Evolutionary conservation across 64 coral and sea anemone genomes (phyloP).

Genomic region (Montipora sp.): DNA sequence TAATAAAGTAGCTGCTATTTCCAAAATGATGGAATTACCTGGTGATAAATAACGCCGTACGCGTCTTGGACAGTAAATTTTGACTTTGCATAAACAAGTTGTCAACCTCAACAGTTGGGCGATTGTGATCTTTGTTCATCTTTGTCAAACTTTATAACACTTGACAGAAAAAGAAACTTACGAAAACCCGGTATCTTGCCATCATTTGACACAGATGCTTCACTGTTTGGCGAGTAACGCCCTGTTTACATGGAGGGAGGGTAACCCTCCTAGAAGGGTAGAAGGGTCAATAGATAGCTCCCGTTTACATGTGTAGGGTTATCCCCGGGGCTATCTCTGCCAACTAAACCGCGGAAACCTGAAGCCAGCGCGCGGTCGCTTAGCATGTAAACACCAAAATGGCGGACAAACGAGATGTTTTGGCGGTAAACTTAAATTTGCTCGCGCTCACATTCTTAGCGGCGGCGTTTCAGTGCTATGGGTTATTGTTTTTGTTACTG

Average conservation of each 20-base stretch:
- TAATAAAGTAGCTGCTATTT: too few relatives aligned
- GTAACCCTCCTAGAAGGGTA: slow-evolving; percentile 10
- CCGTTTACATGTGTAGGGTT: slow-evolving; percentile 10
- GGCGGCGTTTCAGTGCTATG: slow-evolving; percentile 34
- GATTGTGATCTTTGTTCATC: too few relatives aligned
- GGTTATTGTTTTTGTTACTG: slow-evolving; percentile 34
- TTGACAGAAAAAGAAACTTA: too few relatives aligned
- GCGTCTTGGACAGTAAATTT: too few relatives aligned
- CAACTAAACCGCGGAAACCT: background rate
- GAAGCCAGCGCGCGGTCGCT: background rate
- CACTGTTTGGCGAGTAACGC: background rate
- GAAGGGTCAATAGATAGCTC: slow-evolving; percentile 4
- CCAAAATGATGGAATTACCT: too few relatives aligned
- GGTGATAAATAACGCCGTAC: too few relatives aligned
- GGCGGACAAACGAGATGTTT: slow-evolving; percentile 5
- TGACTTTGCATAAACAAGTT: too few relatives aligned
- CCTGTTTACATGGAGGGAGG: slow-evolving; percentile 5
- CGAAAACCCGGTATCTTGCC: too few relatives aligned
- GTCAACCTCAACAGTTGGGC: too few relatives aligned
- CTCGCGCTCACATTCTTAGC: background rate
- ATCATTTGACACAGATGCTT: too few relatives aligned
- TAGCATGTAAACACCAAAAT: slow-evolving; percentile 21
- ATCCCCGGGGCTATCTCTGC: background rate
- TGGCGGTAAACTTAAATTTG: slow-evolving; percentile 21
- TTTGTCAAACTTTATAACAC: too few relatives aligned